phyloP scores from a whole-genome alignment of 2,888 invertebrate species.

The Petrolisthes cinctipes region DNA sequence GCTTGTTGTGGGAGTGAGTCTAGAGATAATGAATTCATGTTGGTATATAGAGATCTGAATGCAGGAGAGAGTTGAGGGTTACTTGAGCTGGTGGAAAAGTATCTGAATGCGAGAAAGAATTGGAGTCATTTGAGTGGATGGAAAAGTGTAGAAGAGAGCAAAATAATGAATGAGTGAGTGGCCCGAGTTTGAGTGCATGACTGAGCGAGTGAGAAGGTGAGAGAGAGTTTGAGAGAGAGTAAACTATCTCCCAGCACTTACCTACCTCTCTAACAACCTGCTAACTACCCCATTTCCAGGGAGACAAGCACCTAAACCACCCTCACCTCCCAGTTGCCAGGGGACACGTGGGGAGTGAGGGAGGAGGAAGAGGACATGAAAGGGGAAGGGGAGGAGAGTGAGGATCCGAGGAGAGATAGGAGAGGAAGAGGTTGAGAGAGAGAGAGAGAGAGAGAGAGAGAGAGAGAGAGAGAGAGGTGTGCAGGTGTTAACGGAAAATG shows the following conservation, averaged over 20 bases:
- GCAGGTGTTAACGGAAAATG: not conserved
- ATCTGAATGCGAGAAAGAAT: too few species aligned
- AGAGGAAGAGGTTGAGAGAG: not conserved
- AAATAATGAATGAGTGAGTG: not conserved
- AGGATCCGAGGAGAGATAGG: too few species aligned
- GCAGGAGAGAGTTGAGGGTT: too few species aligned
- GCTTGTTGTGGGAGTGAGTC: too few species aligned
- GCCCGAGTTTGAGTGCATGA: too few species aligned
- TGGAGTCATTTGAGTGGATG: too few species aligned
- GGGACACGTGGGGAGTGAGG: not conserved
- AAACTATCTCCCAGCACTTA: not conserved
- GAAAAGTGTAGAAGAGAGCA: not conserved
- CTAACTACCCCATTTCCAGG: conserved; percentile 2
- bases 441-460: not conserved
- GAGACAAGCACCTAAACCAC: conserved; percentile 10
- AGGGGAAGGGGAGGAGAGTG: not conserved
- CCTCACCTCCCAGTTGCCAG: not conserved
- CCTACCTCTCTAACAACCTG: not conserved
- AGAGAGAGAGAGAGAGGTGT: not conserved
- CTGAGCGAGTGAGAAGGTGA: not conserved
- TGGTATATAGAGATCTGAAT: too few species aligned
- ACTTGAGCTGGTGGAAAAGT: too few species aligned
- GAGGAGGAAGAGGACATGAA: not conserved
- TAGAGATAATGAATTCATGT: too few species aligned
- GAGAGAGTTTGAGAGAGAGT: not conserved